phyloP scores from a whole-genome alignment of 1,140 invertebrate species.

The Fopius arisanus region DNA sequence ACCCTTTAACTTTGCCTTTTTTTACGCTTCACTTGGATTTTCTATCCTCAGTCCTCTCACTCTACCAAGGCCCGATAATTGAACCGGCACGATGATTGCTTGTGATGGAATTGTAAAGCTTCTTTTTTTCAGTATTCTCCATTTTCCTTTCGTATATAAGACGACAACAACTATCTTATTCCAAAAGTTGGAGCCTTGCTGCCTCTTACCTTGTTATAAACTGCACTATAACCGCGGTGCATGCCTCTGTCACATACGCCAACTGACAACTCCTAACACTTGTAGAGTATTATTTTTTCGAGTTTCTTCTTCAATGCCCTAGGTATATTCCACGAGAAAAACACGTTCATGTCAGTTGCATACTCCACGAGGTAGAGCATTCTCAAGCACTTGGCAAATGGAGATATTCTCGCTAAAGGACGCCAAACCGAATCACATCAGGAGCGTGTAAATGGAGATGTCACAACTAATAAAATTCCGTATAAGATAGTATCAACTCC shows the following conservation, averaged over 20 bases:
- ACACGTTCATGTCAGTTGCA: neutral
- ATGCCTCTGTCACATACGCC: neutral
- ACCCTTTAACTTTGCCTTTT: neutral
- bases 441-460: neutral
- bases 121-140: neutral
- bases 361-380: neutral
- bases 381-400: neutral
- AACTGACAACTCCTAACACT: neutral
- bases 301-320: neutral
- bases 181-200: neutral
- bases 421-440: constrained; percentile 1
- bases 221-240: too few species aligned
- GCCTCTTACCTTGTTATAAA: neutral
- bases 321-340: neutral
- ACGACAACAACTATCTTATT: neutral
- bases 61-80: constrained; percentile 27
- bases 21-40: neutral
- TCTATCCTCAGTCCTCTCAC: neutral
- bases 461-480: neutral
- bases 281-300: neutral
- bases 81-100: constrained; percentile 32
- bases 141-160: neutral
- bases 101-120: constrained; percentile 23
- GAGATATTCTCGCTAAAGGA: neutral
- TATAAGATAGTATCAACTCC: neutral